Evolutionary conservation across 2,888 invertebrate genomes (phyloP).

Genomic region (Lordiphosa fenestrarum): DNA sequence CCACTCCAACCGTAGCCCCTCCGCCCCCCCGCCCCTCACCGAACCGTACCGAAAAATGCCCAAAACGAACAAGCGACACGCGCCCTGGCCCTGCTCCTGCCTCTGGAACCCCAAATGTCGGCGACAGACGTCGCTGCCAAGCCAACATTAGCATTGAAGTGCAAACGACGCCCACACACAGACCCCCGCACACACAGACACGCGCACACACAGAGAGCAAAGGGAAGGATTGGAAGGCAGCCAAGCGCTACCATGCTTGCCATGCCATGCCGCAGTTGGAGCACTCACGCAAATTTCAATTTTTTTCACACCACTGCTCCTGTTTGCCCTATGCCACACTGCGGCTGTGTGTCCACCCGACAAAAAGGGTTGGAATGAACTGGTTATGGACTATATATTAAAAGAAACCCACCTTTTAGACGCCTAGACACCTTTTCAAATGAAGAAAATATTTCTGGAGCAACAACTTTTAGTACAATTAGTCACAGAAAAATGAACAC

Average conservation of each 20-base stretch:
- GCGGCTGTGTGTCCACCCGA: slow-evolving; percentile 52
- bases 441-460: no score
- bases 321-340: slow-evolving; percentile 71
- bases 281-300: slow-evolving; percentile 76
- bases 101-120: slow-evolving; percentile 53
- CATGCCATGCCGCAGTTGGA: slow-evolving; percentile 61
- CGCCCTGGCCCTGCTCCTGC: slow-evolving; percentile 51
- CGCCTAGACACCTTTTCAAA: no score
- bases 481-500: no score
- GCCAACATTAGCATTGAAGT: slow-evolving; percentile 76
- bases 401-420: no score
- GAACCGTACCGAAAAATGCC: slow-evolving; percentile 44
- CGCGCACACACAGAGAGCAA: slow-evolving; percentile 19
- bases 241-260: slow-evolving; percentile 30
- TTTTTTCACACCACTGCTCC: slow-evolving; percentile 78
- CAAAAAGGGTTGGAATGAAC: slow-evolving; percentile 25
- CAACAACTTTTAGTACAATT: no score
- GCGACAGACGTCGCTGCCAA: slow-evolving; percentile 71
- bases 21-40: slow-evolving; percentile 9
- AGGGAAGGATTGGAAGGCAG: slow-evolving; percentile 35
- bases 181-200: slow-evolving; percentile 49
- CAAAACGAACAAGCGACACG: slow-evolving; percentile 72
- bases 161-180: slow-evolving; percentile 64
- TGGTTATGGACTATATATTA: no score
- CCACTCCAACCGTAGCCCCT: slow-evolving; percentile 7